Evolutionary conservation across 2,888 invertebrate species (phyloP).

Genomic region (Hypomecis punctinalis): DNA sequence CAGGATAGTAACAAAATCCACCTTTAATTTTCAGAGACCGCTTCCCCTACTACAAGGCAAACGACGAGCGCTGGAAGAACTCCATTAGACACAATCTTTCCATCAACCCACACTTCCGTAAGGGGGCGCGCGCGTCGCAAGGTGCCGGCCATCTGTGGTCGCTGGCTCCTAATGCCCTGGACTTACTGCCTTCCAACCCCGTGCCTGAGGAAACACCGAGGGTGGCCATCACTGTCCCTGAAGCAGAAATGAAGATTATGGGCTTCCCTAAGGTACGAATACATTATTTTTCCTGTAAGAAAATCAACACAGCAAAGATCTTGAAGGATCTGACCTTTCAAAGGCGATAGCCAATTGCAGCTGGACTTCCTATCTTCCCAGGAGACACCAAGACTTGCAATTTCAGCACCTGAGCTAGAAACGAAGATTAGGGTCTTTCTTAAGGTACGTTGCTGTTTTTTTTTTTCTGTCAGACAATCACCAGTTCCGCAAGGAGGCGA

Average conservation of each 20-base stretch:
- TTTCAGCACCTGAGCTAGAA: no score
- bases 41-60: slow-evolving; percentile 94
- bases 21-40: slow-evolving; percentile 88
- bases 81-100: slow-evolving; percentile 96
- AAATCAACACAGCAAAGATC: not conserved
- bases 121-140: slow-evolving; percentile 93
- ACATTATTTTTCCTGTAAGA: not conserved
- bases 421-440: no score
- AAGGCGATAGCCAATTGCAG: no score
- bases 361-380: no score
- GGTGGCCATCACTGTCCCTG: slow-evolving; percentile 44
- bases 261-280: slow-evolving; percentile 73
- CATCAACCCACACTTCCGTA: slow-evolving; percentile 95
- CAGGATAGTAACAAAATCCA: not conserved
- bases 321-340: no score
- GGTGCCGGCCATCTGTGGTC: slow-evolving; percentile 97
- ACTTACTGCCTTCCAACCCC: slow-evolving; percentile 66
- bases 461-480: no score
- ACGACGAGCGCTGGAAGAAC: slow-evolving; percentile 97
- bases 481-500: no score
- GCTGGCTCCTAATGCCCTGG: slow-evolving; percentile 87
- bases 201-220: slow-evolving; percentile 56
- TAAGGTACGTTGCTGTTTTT: no score
- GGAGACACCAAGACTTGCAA: no score
- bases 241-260: slow-evolving; percentile 58